Evolutionary conservation across 2,888 invertebrate genomes (phyloP).

Genomic region (Agrotis segetum): DNA sequence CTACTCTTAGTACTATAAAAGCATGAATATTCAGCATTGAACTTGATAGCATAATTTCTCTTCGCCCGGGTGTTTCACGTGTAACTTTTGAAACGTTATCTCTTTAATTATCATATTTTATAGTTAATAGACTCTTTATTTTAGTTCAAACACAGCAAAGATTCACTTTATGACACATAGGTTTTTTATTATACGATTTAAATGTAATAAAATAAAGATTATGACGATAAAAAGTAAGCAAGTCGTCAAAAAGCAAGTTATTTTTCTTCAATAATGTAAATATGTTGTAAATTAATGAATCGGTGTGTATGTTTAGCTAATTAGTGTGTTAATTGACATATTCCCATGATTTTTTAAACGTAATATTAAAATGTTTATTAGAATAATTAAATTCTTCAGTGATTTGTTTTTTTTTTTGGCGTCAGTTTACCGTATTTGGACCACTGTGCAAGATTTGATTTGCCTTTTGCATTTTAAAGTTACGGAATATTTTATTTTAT

Average conservation of each 20-base stretch:
- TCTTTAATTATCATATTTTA: slow-evolving; percentile 60
- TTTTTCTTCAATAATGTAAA: slow-evolving; percentile 52
- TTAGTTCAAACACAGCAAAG: slow-evolving; percentile 46
- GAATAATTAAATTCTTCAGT: slow-evolving; percentile 20
- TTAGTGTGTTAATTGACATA: slow-evolving; percentile 49
- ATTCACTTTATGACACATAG: slow-evolving; percentile 49
- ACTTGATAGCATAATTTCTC: slow-evolving; percentile 52
- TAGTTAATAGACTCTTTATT: slow-evolving; percentile 62
- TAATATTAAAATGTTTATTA: slow-evolving; percentile 23
- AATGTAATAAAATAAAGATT: slow-evolving; percentile 62
- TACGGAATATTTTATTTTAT: neutral
- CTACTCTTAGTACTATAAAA: slow-evolving; percentile 7
- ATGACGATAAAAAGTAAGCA: slow-evolving; percentile 47
- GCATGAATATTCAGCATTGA: slow-evolving; percentile 63
- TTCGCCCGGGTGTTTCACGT: slow-evolving; percentile 36
- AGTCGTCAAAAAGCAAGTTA: slow-evolving; percentile 50
- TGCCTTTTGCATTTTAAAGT: slow-evolving; percentile 7
- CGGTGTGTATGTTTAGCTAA: slow-evolving; percentile 52
- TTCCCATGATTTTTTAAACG: slow-evolving; percentile 40
- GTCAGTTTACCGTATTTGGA: neutral
- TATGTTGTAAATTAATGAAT: slow-evolving; percentile 32
- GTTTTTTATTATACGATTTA: slow-evolving; percentile 56
- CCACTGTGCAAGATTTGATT: slow-evolving; percentile 40
- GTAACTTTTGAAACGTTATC: slow-evolving; percentile 56
- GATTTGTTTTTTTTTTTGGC: slow-evolving; percentile 39